These are phyloP conservation scores for Tyrophagus putrescentiae DNA, from an alignment of 1,140 invertebrate genomes.

Conservation along the genomic window DNA sequence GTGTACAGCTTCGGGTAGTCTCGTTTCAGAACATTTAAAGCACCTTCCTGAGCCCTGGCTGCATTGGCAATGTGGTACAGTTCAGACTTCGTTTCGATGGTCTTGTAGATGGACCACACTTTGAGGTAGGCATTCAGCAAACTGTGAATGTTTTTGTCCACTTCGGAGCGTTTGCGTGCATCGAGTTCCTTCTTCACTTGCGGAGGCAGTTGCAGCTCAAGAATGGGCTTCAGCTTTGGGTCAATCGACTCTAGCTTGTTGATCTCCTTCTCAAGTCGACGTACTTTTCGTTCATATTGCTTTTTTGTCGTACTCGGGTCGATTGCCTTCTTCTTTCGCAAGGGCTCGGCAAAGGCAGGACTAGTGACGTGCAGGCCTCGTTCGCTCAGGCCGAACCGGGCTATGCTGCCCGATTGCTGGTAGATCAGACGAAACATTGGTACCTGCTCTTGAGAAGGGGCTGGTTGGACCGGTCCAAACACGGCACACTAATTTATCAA, in stretches of 20 bases:
- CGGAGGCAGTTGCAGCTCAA: slow-evolving; percentile 55
- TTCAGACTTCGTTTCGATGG: slow-evolving; percentile 44
- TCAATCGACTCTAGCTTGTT: slow-evolving; percentile 52
- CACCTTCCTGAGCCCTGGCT: slow-evolving; percentile 50
- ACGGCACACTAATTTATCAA: no score
- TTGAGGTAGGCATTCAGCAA: not conserved
- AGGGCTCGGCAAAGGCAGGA: slow-evolving; percentile 31
- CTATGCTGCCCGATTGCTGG: no score
- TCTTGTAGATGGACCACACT: slow-evolving; percentile 54
- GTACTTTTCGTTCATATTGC: slow-evolving; percentile 59
- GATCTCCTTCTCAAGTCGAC: slow-evolving; percentile 66
- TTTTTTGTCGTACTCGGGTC: slow-evolving; percentile 60
- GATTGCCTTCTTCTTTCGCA: slow-evolving; percentile 71
- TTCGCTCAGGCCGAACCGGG: no score
- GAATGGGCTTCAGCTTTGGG: slow-evolving; percentile 61
- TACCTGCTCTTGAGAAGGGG: no score
- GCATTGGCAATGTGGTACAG: slow-evolving; percentile 50
- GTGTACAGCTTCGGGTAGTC: slow-evolving; percentile 67
- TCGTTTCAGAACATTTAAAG: slow-evolving; percentile 53
- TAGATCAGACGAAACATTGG: no score
- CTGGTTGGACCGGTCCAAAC: no score
- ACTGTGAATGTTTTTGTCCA: not conserved
- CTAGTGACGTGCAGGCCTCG: not conserved
- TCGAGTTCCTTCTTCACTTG: slow-evolving; percentile 41
- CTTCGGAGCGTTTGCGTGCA: slow-evolving; percentile 10